These are phyloP conservation scores for Mesodorylaimus sp. DNA, from an alignment of 2,888 invertebrate species.

Conservation along the genomic window DNA sequence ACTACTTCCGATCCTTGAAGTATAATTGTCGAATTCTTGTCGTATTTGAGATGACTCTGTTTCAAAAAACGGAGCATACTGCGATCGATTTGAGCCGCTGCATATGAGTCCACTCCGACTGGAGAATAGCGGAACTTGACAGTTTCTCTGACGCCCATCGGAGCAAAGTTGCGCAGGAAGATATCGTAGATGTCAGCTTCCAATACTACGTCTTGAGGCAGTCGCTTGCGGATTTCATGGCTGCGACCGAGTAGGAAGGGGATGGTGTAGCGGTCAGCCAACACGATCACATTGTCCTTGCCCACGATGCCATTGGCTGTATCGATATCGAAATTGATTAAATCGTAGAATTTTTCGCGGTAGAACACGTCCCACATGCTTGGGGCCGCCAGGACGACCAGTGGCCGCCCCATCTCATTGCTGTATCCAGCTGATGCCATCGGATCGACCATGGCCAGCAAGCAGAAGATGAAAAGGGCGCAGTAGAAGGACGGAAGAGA, in stretches of 20 bases:
- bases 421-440: neutral
- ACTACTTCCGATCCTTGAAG: slow-evolving; percentile 11
- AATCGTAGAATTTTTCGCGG: slow-evolving; percentile 14
- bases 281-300: slow-evolving; percentile 18
- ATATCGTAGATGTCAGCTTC: slow-evolving; percentile 16
- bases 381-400: slow-evolving; percentile 19
- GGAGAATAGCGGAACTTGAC: slow-evolving; percentile 6
- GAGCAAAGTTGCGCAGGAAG: slow-evolving; percentile 11
- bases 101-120: slow-evolving; percentile 12
- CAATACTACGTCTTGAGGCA: slow-evolving; percentile 16
- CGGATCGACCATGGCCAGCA: no score
- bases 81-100: slow-evolving; percentile 17
- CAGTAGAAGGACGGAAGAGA: no score
- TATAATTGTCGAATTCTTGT: neutral
- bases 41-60: slow-evolving; percentile 11
- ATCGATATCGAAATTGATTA: slow-evolving; percentile 18
- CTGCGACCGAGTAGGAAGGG: slow-evolving; percentile 12
- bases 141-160: slow-evolving; percentile 1
- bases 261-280: slow-evolving; percentile 19
- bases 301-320: slow-evolving; percentile 15
- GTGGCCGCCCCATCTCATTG: slow-evolving; percentile 1
- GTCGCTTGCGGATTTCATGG: slow-evolving; percentile 11
- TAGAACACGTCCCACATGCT: slow-evolving; percentile 20
- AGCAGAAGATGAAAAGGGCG: no score
- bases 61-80: slow-evolving; percentile 17